Base-by-base conservation (phyloP, 1,140 invertebrate species). In the Drosophila lacteicornis region DNA sequence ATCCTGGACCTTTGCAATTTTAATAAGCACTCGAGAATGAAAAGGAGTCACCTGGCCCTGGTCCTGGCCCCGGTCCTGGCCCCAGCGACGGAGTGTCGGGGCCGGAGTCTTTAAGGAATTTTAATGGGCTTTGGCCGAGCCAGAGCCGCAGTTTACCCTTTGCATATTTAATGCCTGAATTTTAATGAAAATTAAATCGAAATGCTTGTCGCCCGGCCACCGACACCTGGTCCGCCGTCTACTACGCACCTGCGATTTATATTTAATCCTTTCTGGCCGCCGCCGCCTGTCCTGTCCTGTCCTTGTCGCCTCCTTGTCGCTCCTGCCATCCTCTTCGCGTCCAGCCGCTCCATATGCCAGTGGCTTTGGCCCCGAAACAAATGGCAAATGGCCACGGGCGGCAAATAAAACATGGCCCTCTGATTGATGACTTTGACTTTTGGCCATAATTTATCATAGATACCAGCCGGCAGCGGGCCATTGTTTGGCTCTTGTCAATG, bases 101-200 rank as follows among this genome's bases (percentile, higher is more conserved):
- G 27, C 36, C n/a, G 33, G 27, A 76, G 85, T 90, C 85, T 90
- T 90, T 85, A 90, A 90, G 85, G 79, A 91, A 90, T 90, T 90
- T 90, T 85, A 90, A 90, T 90, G 85, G 86, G 66, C 82, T 80
- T 83, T 76, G 53, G 75, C 40, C 36, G 58, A 65, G 53, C 12
- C 40, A 25, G 57, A 45, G 74, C 85, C 85, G 86, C 79, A 80
- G 79, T 82, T 91, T 90, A 85, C 85, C 85, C 88, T 85, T 91
- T 90, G 86, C 75, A 90, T 90, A 85, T 91, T 90, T 90, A 51
- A 90, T 91, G 75, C 53, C 57, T 90, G 86, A 90, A 90, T 90
- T 90, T 90, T 85, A 90, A 90, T 90, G 81, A 90, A 90, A 90
- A 90, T 90, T 90, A 90, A 90, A 91, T 91, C 86, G 85, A 91